These are phyloP conservation scores for Pseudoips prasinana DNA, from an alignment of 2,888 invertebrate genomes.

Conservation along the genomic window DNA sequence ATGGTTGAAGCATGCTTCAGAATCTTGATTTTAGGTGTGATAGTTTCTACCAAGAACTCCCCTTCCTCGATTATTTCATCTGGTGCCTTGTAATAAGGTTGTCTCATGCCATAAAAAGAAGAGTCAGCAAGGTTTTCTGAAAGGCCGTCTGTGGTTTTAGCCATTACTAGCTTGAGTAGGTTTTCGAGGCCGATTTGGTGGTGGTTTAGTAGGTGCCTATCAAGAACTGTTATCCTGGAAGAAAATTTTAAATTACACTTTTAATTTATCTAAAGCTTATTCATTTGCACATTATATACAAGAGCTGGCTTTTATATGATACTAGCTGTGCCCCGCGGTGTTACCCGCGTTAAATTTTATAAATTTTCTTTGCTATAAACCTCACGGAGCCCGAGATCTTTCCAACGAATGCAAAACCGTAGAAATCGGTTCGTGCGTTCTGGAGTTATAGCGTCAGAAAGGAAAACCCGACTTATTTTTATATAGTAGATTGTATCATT, in stretches of 20 bases:
- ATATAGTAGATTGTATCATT: too few relatives aligned
- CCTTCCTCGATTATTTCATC: conserved; percentile 57
- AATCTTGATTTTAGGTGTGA: conserved; percentile 61
- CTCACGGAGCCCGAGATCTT: too few relatives aligned
- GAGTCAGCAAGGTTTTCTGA: conserved; percentile 34
- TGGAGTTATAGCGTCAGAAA: too few relatives aligned
- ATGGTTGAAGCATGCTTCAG: conserved; percentile 58
- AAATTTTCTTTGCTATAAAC: too few relatives aligned
- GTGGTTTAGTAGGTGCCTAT: conserved; percentile 64
- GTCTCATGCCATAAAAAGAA: conserved; percentile 38
- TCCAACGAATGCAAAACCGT: too few relatives aligned
- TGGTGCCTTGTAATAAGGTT: conserved; percentile 55
- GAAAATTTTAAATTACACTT: conserved; percentile 3
- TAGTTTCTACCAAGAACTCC: conserved; percentile 65
- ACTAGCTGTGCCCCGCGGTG: too few relatives aligned
- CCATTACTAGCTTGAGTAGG: conserved; percentile 64
- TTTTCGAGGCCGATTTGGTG: conserved; percentile 68
- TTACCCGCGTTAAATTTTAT: too few relatives aligned
- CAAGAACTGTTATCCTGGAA: conserved; percentile 68
- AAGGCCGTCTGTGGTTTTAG: conserved; percentile 66
- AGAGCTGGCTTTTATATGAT: too few relatives aligned
- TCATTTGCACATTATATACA: too few relatives aligned
- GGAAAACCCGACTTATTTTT: too few relatives aligned
- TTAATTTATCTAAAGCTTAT: neutral
- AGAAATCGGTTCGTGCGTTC: too few relatives aligned